Evolutionary conservation across 2,888 invertebrate species (phyloP), one percentile per base, ranked within the genome.

Genomic region (Thecocarcelia acutangulata): DNA sequence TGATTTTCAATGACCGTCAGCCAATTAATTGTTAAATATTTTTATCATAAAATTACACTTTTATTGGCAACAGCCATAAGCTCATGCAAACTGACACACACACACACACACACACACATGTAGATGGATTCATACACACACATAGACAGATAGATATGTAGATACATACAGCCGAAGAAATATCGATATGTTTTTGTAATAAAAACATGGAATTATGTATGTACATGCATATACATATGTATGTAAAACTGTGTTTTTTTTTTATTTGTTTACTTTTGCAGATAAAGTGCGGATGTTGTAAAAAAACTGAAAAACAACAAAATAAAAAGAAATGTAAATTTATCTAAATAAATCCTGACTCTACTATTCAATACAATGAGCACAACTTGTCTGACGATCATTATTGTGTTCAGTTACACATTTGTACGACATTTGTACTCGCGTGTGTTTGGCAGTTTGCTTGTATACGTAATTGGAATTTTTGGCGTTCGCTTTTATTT

Each of bases 11-110:
- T 68, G 56, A 63, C 52, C 63, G 61, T 69, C 73, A 69, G 81
- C 64, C 81, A 77, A 82, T 82, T 82, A 77, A 74, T 77, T 69
- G 58, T 37, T 52, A 74, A 78, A 70, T 82, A 77, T 82, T 74
- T 77, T 82, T 74, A 61, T 70, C 17, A 70, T 70, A 74, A 74
- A 78, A 74, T 78, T 78, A 77, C 59, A 74, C 42, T 70, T 78
- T 78, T 70, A 78, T 74, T 78, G 74, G 66, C 59, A 80, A 76
- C 75, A 42, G 15, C 58, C 9, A 52, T 70, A 56, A 44, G 61
- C 40, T 5, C 24, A 42, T 11, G 48, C 48, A 50, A 8, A 17
- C n/a, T 33, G 33, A 5, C 15, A 15, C 15, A n/a, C 6, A n/a
- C 19, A n/a, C n/a, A n/a, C n/a, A n/a, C n/a, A n/a, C n/a, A n/a